Conservation (phyloP, 2,113 vertebrate species). For the Isurus oxyrinchus region DNA sequence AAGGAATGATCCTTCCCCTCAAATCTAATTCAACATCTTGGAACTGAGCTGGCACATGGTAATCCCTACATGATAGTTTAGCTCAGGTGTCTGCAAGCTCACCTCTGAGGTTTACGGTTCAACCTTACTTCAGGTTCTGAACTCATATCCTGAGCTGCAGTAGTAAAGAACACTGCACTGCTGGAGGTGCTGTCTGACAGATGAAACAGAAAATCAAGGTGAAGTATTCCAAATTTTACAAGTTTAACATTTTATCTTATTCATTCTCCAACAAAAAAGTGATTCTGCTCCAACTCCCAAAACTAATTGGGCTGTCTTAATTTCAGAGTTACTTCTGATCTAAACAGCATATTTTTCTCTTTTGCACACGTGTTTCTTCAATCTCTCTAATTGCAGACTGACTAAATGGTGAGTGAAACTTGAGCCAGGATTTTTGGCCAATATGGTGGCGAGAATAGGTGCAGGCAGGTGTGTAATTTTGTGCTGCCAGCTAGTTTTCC, state of each 20-base stretch:
- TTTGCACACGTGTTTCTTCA: background rate
- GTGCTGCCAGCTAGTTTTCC: background rate
- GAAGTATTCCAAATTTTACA: background rate
- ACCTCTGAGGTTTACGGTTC: background rate
- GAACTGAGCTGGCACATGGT: background rate
- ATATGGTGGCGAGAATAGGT: background rate
- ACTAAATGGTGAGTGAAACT: background rate
- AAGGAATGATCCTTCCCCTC: background rate
- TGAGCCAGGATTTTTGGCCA: background rate
- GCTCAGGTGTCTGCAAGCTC: background rate
- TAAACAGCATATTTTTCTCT: background rate
- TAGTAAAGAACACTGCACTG: background rate
- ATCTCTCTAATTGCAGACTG: background rate
- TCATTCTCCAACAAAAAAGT: background rate
- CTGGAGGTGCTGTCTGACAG: background rate
- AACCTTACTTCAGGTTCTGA: background rate
- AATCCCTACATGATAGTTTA: background rate
- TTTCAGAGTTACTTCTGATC: background rate
- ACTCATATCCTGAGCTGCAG: background rate
- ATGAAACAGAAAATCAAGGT: background rate
- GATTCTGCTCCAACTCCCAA: background rate
- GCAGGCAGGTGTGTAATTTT: background rate
- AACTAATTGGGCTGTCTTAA: background rate
- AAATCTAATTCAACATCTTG: conserved; percentile 20
- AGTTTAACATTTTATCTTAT: background rate